These are phyloP conservation scores for Erebia ligea DNA, from an alignment of 2,888 invertebrate genomes.

Conservation along the genomic window DNA sequence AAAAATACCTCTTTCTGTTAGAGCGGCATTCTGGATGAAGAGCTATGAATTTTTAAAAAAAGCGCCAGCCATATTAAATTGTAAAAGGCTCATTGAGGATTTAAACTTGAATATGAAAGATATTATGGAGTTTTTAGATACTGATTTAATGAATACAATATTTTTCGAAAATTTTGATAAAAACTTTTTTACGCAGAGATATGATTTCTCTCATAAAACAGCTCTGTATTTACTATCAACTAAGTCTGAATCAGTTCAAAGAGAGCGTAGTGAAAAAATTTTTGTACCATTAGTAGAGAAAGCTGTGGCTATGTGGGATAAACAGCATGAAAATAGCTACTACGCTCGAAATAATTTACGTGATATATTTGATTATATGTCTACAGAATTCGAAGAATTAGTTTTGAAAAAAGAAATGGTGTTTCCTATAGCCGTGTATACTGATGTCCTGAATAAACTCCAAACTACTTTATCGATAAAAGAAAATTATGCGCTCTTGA, in stretches of 20 bases:
- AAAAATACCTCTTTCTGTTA: constrained; percentile 52
- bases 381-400: constrained; percentile 44
- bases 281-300: constrained; percentile 54
- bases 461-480: constrained; percentile 48
- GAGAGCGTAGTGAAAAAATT: constrained; percentile 51
- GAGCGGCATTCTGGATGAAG: constrained; percentile 54
- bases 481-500: constrained; percentile 59
- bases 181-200: constrained; percentile 43
- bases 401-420: constrained; percentile 46
- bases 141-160: constrained; percentile 51
- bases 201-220: constrained; percentile 41
- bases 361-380: constrained; percentile 46
- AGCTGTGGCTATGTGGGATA: constrained; percentile 49
- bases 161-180: constrained; percentile 52
- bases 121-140: constrained; percentile 54
- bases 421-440: constrained; percentile 49
- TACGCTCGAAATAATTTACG: constrained; percentile 47
- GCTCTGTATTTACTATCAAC: constrained; percentile 53
- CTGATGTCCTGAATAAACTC: constrained; percentile 47
- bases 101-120: constrained; percentile 47
- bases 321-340: constrained; percentile 41
- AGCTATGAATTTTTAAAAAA: constrained; percentile 56
- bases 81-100: constrained; percentile 36
- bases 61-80: constrained; percentile 44
- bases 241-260: constrained; percentile 51